Conservation (phyloP, 2,888 invertebrate genomes). For the Linnaemya vulpina region DNA sequence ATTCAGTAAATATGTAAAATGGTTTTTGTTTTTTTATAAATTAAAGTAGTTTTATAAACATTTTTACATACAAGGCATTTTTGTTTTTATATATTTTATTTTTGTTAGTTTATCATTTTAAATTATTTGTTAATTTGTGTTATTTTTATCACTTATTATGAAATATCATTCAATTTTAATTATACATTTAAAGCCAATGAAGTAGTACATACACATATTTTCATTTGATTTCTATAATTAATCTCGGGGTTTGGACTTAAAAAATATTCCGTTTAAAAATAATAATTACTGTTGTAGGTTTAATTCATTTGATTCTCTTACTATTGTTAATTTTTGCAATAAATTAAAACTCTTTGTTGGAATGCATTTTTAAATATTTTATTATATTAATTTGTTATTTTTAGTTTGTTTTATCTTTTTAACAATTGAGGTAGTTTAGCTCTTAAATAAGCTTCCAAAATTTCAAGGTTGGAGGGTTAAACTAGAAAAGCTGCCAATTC, state of each 20-base stretch:
- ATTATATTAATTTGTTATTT: background rate
- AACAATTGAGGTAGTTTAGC: slow-evolving; percentile 76
- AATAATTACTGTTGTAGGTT: slow-evolving; percentile 73
- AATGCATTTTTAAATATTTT: slow-evolving; percentile 64
- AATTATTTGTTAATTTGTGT: slow-evolving; percentile 70
- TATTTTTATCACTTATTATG: slow-evolving; percentile 70
- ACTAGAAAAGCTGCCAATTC: slow-evolving; percentile 57
- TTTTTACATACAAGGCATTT: slow-evolving; percentile 72
- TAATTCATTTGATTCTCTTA: slow-evolving; percentile 59
- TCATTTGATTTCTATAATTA: slow-evolving; percentile 45
- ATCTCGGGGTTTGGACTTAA: slow-evolving; percentile 64
- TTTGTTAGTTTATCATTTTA: slow-evolving; percentile 73
- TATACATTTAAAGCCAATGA: slow-evolving; percentile 61
- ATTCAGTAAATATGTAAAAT: slow-evolving; percentile 67
- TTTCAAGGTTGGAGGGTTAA: slow-evolving; percentile 36
- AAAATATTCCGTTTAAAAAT: slow-evolving; percentile 64
- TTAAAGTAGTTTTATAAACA: slow-evolving; percentile 71
- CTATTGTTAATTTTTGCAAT: slow-evolving; percentile 56
- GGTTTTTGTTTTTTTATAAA: slow-evolving; percentile 10
- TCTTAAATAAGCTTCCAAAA: slow-evolving; percentile 68
- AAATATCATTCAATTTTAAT: slow-evolving; percentile 75
- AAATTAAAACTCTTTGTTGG: slow-evolving; percentile 71
- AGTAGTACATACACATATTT: slow-evolving; percentile 22
- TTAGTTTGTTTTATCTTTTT: slow-evolving; percentile 59
- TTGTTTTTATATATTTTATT: slow-evolving; percentile 41